Evolutionary conservation across 1,140 invertebrate genomes (phyloP), one percentile per base, ranked within the genome.

Genomic region (Magallana angulata): DNA sequence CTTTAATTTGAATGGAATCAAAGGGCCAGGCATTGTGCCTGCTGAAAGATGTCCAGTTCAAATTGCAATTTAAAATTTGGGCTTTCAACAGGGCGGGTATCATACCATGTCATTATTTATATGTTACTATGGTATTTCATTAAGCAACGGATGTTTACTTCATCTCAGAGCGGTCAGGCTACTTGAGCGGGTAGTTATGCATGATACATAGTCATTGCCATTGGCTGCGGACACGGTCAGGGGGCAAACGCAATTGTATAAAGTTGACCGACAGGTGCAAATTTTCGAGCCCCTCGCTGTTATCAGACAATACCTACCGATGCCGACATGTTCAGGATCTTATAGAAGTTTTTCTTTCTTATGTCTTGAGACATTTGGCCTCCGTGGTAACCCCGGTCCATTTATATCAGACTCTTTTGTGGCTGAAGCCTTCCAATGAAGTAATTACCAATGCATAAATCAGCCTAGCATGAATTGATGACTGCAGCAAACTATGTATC

Each of bases 111-210:
- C 68, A 76, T 76, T 76, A 76, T 76, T 76, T 76, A 76, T 76
- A 76, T 76, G 68, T 76, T 76, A 76, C 68, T 76, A 76, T 76
- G 68, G 68, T 76, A 76, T 76, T 76, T 76, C 68, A 76, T 76
- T 76, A 76, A 76, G 68, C 68, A 76, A 76, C 68, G 68, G 68
- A 76, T 76, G 68, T 76, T 76, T 76, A 76, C 68, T 76, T 76
- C 68, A 76, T 76, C 68, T 76, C 36, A 36, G 68, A 76, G 24
- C 24, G 68, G 68, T 76, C 68, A 9, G 68, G 68, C 68, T 76
- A 76, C 68, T 76, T 76, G 68, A 76, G 68, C 24, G 68, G 68
- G 68, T 76, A 76, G 68, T 76, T 76, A 76, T 76, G 68, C 68
- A 76, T 76, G 68, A 76, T 76, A 76, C 68, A 76, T 64, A 64